Conservation (phyloP, 2,113 vertebrate species). For the Heloderma charlesbogerti region DNA sequence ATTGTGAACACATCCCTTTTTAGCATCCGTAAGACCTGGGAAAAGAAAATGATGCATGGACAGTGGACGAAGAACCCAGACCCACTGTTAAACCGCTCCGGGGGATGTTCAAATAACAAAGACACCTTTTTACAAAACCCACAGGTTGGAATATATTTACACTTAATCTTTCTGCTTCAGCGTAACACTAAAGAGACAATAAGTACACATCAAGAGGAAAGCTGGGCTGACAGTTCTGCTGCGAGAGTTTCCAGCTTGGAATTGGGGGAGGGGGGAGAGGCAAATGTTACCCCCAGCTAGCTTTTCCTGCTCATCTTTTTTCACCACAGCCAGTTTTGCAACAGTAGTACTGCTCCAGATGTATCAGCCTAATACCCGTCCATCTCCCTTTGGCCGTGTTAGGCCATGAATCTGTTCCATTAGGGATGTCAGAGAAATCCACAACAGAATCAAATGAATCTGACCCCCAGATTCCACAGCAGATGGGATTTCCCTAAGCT, state of each 20-base stretch:
- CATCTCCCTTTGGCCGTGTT: no score
- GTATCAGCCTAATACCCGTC: no score
- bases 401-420: no score
- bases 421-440: no score
- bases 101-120: conserved; percentile 90
- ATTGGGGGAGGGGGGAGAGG: neutral
- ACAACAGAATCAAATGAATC: no score
- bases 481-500: no score
- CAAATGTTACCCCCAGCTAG: no score
- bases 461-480: no score
- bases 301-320: neutral
- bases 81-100: conserved; percentile 86
- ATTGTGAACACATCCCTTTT: conserved; percentile 89
- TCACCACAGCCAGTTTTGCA: neutral
- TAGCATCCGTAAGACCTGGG: conserved; percentile 88
- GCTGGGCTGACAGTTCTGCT: neutral
- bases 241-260: neutral
- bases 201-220: neutral
- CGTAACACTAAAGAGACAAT: neutral
- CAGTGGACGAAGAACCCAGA: conserved; percentile 86
- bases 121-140: conserved; percentile 94
- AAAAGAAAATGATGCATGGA: conserved; percentile 81
- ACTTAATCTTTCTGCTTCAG: neutral
- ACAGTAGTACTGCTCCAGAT: no score
- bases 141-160: conserved; percentile 81